Evolutionary conservation across 2,888 invertebrate genomes (phyloP), one percentile per base, ranked within the genome.

Genomic region (Colletes collaris): DNA sequence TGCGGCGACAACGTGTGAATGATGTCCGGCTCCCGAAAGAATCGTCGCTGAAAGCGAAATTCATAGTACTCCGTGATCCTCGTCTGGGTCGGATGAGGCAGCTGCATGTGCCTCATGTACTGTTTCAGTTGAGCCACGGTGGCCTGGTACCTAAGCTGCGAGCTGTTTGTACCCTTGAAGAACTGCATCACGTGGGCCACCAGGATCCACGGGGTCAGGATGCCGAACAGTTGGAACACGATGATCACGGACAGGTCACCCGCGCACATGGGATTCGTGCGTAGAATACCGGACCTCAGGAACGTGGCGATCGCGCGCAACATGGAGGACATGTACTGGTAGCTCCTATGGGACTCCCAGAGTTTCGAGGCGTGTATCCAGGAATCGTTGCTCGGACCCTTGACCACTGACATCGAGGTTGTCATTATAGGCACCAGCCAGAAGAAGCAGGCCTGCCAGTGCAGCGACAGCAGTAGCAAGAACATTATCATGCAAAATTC

Each of bases 51-150:
- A 66, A 90, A 93, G 35, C 90, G 90, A 81, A 91, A 93, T 50
- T 92, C 89, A 76, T 92, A 92, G 53, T 91, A 93, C 4, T 84
- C 79, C 5, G 89, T 75, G 72, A 92, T 90, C 3, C 92, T 88
- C 2, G 77, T 77, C 44, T 92, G 92, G 0, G 88, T 89, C 3
- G 88, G 74, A 8, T 81, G 79, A 0, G 91, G 88, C 5, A 93
- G 71, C 64, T 93, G 91, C 49, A 90, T 92, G 78, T 91, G 89
- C 27, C 87, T 87, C 91, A 93, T 91, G 79, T 92, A 92, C 13
- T 92, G 89, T 3, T 86, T 87, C 4, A 93, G 69, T 44, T 92
- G 90, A 3, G 89, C 89, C 1, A 89, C 84, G 5, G 89, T 88
- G 0, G 89, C 79, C 62, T 92, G 90, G 58, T 92, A 93, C 60